Conservation (phyloP, 2,797 vertebrate genomes). For the Tapera naevia region DNA sequence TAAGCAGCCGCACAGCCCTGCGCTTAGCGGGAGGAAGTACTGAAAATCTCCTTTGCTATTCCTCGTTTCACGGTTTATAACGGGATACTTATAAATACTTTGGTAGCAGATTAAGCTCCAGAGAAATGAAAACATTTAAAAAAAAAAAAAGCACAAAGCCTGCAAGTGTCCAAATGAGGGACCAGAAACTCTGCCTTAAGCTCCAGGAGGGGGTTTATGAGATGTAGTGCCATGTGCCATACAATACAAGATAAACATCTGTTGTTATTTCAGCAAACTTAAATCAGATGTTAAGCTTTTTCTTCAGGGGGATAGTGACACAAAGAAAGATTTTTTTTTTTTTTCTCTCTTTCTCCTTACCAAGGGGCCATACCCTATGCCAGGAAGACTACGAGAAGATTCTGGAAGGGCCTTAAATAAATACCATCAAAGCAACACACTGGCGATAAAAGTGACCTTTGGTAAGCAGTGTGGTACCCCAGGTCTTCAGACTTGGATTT, state of each 20-base stretch:
- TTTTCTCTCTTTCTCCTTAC: neutral
- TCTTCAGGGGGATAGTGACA: conserved; percentile 60
- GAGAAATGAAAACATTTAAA: conserved; percentile 64
- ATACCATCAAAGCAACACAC: neutral
- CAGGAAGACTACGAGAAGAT: neutral
- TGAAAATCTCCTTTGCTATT: conserved; percentile 59
- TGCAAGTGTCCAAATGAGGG: conserved; percentile 54
- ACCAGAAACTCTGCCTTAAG: conserved; percentile 70
- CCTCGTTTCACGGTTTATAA: conserved; percentile 63
- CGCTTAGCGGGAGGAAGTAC: conserved; percentile 59
- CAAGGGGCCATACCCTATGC: neutral
- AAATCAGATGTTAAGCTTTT: conserved; percentile 83
- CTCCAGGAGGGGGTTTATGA: conserved; percentile 82
- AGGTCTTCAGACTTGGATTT: neutral
- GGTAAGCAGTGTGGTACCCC: neutral
- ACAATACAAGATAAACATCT: conserved; percentile 89
- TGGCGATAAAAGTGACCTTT: neutral
- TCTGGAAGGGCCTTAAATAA: neutral
- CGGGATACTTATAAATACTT: conserved; percentile 55
- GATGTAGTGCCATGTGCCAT: conserved; percentile 84
- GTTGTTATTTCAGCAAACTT: conserved; percentile 87
- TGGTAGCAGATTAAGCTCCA: conserved; percentile 67
- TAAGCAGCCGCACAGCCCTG: conserved; percentile 6
- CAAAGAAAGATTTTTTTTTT: neutral
- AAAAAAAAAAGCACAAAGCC: conserved; percentile 61